phyloP scores from a whole-genome alignment of 2,888 invertebrate species.

The Lochmaea crataegi region DNA sequence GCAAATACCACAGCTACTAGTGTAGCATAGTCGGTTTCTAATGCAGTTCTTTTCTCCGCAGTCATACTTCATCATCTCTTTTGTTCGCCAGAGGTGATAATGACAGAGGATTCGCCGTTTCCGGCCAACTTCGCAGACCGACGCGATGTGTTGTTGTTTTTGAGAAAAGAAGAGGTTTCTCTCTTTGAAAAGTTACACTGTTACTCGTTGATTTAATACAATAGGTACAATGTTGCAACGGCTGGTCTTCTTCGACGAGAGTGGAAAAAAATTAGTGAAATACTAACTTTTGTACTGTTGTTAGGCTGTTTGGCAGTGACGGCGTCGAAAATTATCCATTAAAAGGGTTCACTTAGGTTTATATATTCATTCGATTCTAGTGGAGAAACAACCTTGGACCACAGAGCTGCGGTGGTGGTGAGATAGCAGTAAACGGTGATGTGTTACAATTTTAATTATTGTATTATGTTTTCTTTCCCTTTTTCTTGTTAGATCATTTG shows the following conservation, averaged over 20 bases:
- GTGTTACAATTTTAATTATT: no score
- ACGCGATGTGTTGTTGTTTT: slow-evolving; percentile 60
- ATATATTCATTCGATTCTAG: no score
- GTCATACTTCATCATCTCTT: slow-evolving; percentile 62
- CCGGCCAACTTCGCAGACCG: slow-evolving; percentile 63
- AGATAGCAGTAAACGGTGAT: no score
- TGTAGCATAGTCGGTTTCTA: slow-evolving; percentile 50
- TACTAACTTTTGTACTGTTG: slow-evolving; percentile 59
- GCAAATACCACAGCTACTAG: slow-evolving; percentile 26
- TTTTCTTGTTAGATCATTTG: no score
- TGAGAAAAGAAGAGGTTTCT: slow-evolving; percentile 43
- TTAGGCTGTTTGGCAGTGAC: slow-evolving; percentile 49
- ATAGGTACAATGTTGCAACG: slow-evolving; percentile 62
- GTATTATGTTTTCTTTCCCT: no score
- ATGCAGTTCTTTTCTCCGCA: slow-evolving; percentile 64
- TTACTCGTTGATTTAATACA: slow-evolving; percentile 62
- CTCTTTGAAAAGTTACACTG: slow-evolving; percentile 49
- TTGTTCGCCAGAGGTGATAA: slow-evolving; percentile 65
- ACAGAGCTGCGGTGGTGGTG: no score
- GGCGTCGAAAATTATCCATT: background rate
- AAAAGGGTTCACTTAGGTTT: no score
- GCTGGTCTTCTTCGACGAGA: slow-evolving; percentile 54
- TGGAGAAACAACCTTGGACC: no score
- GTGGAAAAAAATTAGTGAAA: slow-evolving; percentile 52
- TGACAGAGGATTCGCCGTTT: slow-evolving; percentile 62